These are phyloP conservation scores for Tortricodes alternella DNA, from an alignment of 2,888 invertebrate species.

Conservation along the genomic window DNA sequence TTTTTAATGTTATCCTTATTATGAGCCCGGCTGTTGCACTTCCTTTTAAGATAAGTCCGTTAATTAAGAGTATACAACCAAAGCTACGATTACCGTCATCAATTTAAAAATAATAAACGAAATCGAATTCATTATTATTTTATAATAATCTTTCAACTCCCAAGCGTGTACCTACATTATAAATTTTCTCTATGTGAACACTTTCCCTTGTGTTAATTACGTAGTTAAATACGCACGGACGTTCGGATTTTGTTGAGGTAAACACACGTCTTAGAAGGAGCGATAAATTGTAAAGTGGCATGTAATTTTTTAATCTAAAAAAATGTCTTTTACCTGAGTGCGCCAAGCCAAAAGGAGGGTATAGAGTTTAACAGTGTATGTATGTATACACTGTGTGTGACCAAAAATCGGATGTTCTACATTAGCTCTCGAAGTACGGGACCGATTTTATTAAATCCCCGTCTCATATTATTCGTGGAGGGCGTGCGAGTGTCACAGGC, in stretches of 20 bases:
- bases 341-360: too few species aligned
- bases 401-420: too few species aligned
- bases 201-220: slow-evolving; percentile 61
- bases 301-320: too few species aligned
- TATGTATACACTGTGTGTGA: too few species aligned
- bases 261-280: background rate
- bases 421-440: too few species aligned
- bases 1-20: too few species aligned
- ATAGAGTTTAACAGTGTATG: too few species aligned
- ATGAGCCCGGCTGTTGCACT: too few species aligned
- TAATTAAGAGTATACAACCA: background rate
- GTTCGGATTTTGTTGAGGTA: slow-evolving; percentile 13
- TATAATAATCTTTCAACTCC: slow-evolving; percentile 29
- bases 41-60: background rate
- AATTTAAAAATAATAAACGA: background rate
- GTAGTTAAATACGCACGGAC: slow-evolving; percentile 42
- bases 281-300: background rate
- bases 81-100: background rate
- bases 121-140: slow-evolving; percentile 5
- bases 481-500: too few species aligned
- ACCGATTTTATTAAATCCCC: too few species aligned
- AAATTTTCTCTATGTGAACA: slow-evolving; percentile 54
- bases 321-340: too few species aligned
- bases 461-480: too few species aligned
- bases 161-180: slow-evolving; percentile 36